Base-by-base conservation (phyloP, 2,888 invertebrate genomes). In the Flabesymbios commensalis region DNA sequence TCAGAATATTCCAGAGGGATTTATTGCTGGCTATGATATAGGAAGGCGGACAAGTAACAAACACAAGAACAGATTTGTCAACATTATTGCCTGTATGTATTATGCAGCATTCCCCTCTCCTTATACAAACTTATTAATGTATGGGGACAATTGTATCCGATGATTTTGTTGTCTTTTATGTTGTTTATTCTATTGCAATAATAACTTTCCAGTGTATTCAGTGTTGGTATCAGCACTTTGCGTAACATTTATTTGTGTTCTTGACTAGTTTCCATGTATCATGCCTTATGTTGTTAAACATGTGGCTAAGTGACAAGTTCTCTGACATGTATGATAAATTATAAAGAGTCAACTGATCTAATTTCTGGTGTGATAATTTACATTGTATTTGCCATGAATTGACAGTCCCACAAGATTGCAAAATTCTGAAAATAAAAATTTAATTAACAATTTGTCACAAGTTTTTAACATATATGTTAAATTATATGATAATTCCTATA, bases 31-130 rank as follows among this genome's bases (percentile, higher is more conserved):
- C 7, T 57, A 57, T 28, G 64, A 63, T 17, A 24, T 43, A 2
- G 71, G 71, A n/a, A 59, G 61, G 28, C 55, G 36, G 7, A 58
- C 33, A 1, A 64, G 56, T 14, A 70, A 71, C 54, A 65, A 67
- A 43, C 69, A 67, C 59, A 71, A 71, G 52, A 71, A 71, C 59
- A 58, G 69, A 56, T 71, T 71, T 49, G 57, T 70, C 49, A 71
- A 71, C 57, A 71, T 71, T 42, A 68, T 71, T 31, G 62, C 71
- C 32, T 71, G 71, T 71, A 57, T 58, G 71, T 66, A 10, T 14
- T 19, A 22, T 17, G 14, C 17, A 10, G 22, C 29, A 28, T 28
- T 26, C 14, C 22, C n/a, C 57, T 48, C 5, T 10, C 5, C 22
- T 7, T n/a, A 24, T 33, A 33, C 22, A n/a, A 17, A 17, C 10